Percentiles rank a stretch among this genome's conserved stretches.
These are phyloP conservation scores for Myzus persicae DNA, from an alignment of 1,140 invertebrate genomes.

Conservation along the genomic window DNA sequence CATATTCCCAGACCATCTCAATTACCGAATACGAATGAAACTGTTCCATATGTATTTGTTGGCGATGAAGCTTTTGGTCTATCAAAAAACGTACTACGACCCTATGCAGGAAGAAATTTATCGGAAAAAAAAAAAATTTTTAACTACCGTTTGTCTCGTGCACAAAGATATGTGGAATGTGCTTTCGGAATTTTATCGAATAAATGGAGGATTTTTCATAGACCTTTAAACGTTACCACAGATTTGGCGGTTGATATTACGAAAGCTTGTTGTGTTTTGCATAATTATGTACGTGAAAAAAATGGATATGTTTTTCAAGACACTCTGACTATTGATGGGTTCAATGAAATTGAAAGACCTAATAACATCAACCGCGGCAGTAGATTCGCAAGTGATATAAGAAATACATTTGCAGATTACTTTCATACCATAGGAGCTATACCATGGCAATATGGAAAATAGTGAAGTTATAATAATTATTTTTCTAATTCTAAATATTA, in stretches of 20 bases:
- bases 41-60: slow-evolving; percentile 49
- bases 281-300: slow-evolving; percentile 59
- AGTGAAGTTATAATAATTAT: neutral
- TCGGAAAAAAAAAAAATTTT: slow-evolving; percentile 62
- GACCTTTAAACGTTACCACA: slow-evolving; percentile 60
- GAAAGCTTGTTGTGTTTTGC: slow-evolving; percentile 60
- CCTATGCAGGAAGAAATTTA: slow-evolving; percentile 59
- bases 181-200: slow-evolving; percentile 64
- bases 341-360: neutral
- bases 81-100: slow-evolving; percentile 63
- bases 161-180: slow-evolving; percentile 64
- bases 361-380: neutral
- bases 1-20: neutral
- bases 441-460: slow-evolving; percentile 15
- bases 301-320: slow-evolving; percentile 60
- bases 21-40: neutral
- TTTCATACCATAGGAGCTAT: neutral
- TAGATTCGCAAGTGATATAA: neutral
- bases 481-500: too few species aligned
- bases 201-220: slow-evolving; percentile 61
- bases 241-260: slow-evolving; percentile 61
- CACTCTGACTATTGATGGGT: slow-evolving; percentile 41
- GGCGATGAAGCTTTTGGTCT: slow-evolving; percentile 66
- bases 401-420: slow-evolving; percentile 28
- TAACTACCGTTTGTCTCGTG: slow-evolving; percentile 64